A percentile compares a stretch with the other conserved stretches of the same genome.
Evolutionary conservation across 2,797 vertebrate genomes (phyloP).

Genomic region (Phylloscopus collybita): DNA sequence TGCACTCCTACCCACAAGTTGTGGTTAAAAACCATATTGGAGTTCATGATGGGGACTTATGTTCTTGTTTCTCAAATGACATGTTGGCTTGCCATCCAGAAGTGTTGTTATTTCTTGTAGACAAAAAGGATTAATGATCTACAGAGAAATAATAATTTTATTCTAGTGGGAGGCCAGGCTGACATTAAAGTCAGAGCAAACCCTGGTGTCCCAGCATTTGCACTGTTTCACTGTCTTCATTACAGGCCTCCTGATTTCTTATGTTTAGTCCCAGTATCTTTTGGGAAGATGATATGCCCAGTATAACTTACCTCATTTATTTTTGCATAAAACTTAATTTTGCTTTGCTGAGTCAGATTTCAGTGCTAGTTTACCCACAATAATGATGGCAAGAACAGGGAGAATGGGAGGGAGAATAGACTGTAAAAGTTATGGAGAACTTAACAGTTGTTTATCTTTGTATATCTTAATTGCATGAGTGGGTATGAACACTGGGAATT

Average conservation of each 20-base stretch:
- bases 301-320: not conserved
- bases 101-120: not conserved
- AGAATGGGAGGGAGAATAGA: not conserved
- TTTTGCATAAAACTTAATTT: not conserved
- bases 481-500: not conserved
- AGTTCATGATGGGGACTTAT: not conserved
- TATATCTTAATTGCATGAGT: not conserved
- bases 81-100: not conserved
- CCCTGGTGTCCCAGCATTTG: not conserved
- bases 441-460: not conserved
- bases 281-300: not conserved
- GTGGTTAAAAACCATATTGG: not conserved
- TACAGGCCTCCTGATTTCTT: not conserved
- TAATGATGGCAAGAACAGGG: not conserved
- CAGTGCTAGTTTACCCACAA: not conserved
- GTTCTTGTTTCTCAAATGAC: not conserved
- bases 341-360: not conserved
- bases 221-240: not conserved
- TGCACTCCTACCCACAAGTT: rapidly evolving
- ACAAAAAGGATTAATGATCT: not conserved
- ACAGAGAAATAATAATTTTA: not conserved
- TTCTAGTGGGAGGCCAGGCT: not conserved
- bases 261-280: not conserved
- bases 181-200: not conserved
- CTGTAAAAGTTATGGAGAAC: not conserved